Conservation (phyloP, 2,797 vertebrate genomes). For the Pyrocephalus nanus region DNA sequence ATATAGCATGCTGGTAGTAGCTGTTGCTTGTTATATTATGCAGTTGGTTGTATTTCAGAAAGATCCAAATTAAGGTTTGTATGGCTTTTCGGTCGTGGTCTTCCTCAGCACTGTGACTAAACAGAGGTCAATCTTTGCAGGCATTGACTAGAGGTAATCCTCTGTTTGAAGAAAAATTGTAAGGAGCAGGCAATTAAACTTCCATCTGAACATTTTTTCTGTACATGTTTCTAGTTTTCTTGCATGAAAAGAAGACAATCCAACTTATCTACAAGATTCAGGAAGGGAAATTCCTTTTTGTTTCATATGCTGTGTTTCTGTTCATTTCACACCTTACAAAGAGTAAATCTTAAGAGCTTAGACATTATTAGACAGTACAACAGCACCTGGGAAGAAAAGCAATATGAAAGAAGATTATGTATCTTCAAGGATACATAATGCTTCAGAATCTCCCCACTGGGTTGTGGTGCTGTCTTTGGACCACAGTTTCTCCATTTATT, state of each 20-base stretch:
- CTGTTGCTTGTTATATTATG: conserved; percentile 16
- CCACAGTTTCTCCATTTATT: background rate
- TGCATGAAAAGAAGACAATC: background rate
- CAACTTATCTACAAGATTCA: background rate
- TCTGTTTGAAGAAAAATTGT: background rate
- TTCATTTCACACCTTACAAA: background rate
- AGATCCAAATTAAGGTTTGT: conserved; percentile 56
- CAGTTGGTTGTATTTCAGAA: conserved; percentile 61
- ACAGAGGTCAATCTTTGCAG: conserved; percentile 25
- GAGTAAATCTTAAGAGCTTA: background rate
- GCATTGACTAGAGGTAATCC: background rate
- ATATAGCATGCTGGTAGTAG: conserved; percentile 31
- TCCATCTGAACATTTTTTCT: background rate
- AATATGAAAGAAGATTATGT: background rate
- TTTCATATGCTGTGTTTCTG: background rate
- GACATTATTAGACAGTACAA: background rate
- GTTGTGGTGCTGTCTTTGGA: background rate
- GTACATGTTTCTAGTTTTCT: background rate
- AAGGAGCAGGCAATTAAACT: conserved; percentile 1
- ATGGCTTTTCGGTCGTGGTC: conserved; percentile 32
- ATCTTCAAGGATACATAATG: background rate
- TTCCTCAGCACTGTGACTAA: background rate
- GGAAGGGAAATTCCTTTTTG: background rate
- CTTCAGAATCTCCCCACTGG: background rate
- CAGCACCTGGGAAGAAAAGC: background rate